phyloP scores from a whole-genome alignment of 2,888 invertebrate species.

The Pammene fasciana region DNA sequence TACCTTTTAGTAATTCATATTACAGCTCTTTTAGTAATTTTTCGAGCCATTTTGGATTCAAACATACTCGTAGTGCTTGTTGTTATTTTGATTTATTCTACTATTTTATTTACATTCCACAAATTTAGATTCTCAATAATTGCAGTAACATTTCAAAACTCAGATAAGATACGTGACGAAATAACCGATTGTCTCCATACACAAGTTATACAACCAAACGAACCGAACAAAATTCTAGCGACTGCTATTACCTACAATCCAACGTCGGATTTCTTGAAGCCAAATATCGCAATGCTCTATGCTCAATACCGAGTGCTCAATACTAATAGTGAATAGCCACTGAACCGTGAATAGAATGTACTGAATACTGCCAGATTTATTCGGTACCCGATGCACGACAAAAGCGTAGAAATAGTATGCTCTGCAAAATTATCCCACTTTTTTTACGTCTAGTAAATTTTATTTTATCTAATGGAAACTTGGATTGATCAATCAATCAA shows the following conservation, averaged over 20 bases:
- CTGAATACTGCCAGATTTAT: conserved; percentile 13
- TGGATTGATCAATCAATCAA: no score
- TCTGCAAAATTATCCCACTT: no score
- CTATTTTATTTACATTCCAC: neutral
- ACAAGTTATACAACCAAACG: neutral
- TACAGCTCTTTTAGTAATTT: neutral
- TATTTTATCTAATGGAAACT: no score
- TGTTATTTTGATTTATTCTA: neutral
- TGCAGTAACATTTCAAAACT: neutral
- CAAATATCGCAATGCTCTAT: conserved; percentile 6
- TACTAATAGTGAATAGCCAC: conserved; percentile 5
- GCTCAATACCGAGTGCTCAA: conserved; percentile 14
- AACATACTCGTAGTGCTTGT: neutral
- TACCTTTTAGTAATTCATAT: no score
- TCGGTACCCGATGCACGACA: neutral
- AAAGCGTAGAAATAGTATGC: no score
- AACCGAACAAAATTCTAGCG: neutral
- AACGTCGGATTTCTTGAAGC: neutral
- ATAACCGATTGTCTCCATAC: neutral
- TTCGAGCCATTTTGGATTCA: neutral
- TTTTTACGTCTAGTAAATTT: no score
- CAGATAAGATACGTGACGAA: neutral
- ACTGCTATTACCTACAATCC: neutral
- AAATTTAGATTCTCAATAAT: neutral
- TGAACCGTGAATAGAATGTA: conserved; percentile 18